These are phyloP conservation scores for Platycheirus albimanus DNA, from an alignment of 2,888 invertebrate genomes.

Conservation along the genomic window DNA sequence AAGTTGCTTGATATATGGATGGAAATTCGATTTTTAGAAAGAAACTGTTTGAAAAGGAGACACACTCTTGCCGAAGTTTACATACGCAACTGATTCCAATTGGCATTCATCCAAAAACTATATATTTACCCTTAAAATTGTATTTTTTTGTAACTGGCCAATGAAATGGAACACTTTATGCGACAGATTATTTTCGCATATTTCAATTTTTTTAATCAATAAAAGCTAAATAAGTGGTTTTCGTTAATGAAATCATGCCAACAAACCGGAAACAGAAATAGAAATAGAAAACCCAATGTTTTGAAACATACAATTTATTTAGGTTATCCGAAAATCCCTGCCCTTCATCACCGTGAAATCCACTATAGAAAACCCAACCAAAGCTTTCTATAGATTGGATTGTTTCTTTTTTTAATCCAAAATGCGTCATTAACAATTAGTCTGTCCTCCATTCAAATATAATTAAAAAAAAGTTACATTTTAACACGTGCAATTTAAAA, in stretches of 20 bases:
- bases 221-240: neutral
- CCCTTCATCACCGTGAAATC: no score
- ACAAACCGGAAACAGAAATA: no score
- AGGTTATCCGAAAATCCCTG: no score
- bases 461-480: constrained; percentile 18
- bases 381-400: no score
- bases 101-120: constrained; percentile 55
- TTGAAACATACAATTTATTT: no score
- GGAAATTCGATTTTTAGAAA: no score
- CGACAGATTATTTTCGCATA: constrained; percentile 45
- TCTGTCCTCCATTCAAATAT: constrained; percentile 28
- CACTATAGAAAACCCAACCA: no score
- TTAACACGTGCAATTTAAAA: constrained; percentile 62
- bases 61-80: no score
- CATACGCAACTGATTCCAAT: neutral
- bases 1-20: no score
- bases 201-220: constrained; percentile 11
- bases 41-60: no score
- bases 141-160: constrained; percentile 24
- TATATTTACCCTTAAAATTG: constrained; percentile 12
- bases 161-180: constrained; percentile 48
- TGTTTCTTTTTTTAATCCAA: neutral
- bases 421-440: constrained; percentile 54
- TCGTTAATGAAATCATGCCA: neutral
- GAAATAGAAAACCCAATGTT: no score